Base-by-base conservation (phyloP, 2,888 invertebrate genomes). In the Conops quadrifasciatus region DNA sequence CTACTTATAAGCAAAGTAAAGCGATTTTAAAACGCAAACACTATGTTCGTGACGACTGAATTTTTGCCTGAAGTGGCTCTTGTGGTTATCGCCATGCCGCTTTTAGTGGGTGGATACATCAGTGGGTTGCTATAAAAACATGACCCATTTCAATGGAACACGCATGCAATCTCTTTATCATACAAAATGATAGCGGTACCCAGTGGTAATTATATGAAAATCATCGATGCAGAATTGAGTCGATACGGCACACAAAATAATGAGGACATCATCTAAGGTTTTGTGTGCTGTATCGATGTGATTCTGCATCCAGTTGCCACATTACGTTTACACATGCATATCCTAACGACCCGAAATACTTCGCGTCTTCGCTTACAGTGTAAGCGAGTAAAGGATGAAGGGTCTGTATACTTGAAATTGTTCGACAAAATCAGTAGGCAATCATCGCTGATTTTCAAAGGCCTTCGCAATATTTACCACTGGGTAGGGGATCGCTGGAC, bases 21-120 rank as follows among this genome's bases (percentile, higher is more conserved):
- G 68, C 51, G 62, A 68, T 68, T 62, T 62, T 68, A 60, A 68
- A 68, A 68, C 68, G 51, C 68, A 51, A 68, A 49, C 62, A 68
- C 21, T 28, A 19, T 47, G 5, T 15, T 49, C 49, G 26, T 51
- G 47, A 64, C 26, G 36, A 16, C 30, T 43, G 21, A 64, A 64
- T n/a, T 26, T 36, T 64, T 64, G 47, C 36, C 49, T 16, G 15
- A 36, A 45, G 30, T 62, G 16, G 36, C 7, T 62, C 16, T 36
- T 36, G 36, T 36, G 36, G 4, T 36, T 36, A 9, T 36, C 9
- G 4, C 36, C 9, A 36, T 49, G 9, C n/a, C n/a, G 49, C 7
- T 36, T 36, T 36, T 36, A 36, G 9, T 36, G 36, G 5, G 62
- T 19, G 21, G 68, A 62, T 51, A 51, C 28, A 51, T 26, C 62